phyloP scores from a whole-genome alignment of 2,888 invertebrate species.

The Lysandra coridon region DNA sequence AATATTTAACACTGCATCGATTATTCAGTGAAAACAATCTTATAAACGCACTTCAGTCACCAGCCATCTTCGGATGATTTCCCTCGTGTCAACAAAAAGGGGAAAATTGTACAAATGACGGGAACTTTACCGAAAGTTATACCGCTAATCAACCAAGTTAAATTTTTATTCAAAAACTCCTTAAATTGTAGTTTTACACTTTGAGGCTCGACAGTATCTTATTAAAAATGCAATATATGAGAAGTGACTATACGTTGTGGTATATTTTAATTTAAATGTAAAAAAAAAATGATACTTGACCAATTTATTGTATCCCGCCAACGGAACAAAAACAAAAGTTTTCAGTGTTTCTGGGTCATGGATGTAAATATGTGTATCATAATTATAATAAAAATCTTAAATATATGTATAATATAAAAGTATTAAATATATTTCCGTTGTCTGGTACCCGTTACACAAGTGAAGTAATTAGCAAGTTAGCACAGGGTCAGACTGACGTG shows the following conservation, averaged over 20 bases:
- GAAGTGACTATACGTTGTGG: no score
- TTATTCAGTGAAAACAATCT: not conserved
- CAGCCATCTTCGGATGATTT: slow-evolving; percentile 9
- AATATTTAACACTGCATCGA: not conserved
- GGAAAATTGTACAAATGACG: slow-evolving; percentile 18
- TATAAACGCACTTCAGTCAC: slow-evolving; percentile 1
- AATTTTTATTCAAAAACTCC: slow-evolving; percentile 3
- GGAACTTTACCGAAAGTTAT: slow-evolving; percentile 1
- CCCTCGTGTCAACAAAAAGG: slow-evolving; percentile 7
- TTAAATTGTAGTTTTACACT: not conserved
- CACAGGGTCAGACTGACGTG: no score
- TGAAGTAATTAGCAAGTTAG: no score
- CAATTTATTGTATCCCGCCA: no score
- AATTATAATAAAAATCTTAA: not conserved
- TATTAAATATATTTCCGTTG: not conserved
- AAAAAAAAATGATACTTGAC: no score
- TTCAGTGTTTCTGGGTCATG: not conserved
- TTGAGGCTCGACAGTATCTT: not conserved
- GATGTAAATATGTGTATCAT: not conserved
- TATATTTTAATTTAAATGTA: no score
- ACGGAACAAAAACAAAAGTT: not conserved
- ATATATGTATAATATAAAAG: not conserved
- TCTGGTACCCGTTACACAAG: no score
- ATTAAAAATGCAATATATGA: no score
- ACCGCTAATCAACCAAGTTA: not conserved